These are phyloP conservation scores for Toxotes chatareus DNA, from an alignment of 2,113 vertebrate genomes.

Conservation along the genomic window DNA sequence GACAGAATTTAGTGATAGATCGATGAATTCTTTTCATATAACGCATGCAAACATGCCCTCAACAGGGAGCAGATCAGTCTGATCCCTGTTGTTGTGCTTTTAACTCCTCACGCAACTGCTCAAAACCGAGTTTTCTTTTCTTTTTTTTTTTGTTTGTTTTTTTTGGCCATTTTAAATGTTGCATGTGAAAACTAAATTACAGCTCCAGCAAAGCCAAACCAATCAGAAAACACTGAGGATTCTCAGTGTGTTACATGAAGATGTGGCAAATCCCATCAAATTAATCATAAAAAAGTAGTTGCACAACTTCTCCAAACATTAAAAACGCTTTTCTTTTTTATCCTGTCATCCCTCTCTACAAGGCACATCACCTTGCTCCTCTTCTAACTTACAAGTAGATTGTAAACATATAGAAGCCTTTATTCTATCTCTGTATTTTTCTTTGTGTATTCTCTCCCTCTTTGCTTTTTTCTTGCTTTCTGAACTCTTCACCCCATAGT, in stretches of 20 bases:
- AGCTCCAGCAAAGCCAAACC: neutral
- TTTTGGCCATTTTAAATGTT: too few relatives aligned
- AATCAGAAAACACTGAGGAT: neutral
- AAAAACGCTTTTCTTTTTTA: neutral
- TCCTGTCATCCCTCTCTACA: neutral
- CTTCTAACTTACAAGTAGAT: neutral
- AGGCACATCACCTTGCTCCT: neutral
- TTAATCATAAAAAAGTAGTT: neutral
- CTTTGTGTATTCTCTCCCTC: neutral
- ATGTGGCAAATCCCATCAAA: neutral
- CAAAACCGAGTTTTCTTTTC: too few relatives aligned
- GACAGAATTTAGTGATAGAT: too few relatives aligned
- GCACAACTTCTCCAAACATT: neutral
- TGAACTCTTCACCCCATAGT: conserved; percentile 71
- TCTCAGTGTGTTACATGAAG: too few relatives aligned
- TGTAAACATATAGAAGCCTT: neutral
- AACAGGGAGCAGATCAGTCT: too few relatives aligned
- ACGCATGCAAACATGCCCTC: too few relatives aligned
- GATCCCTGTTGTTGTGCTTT: too few relatives aligned
- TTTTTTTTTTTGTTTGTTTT: too few relatives aligned
- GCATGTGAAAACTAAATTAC: neutral
- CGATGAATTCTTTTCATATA: too few relatives aligned
- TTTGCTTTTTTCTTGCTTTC: conserved; percentile 19
- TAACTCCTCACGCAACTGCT: too few relatives aligned
- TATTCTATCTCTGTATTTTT: neutral